Evolutionary conservation across 2,797 vertebrate genomes (phyloP).

Genomic region (Gymnodraco acuticeps): DNA sequence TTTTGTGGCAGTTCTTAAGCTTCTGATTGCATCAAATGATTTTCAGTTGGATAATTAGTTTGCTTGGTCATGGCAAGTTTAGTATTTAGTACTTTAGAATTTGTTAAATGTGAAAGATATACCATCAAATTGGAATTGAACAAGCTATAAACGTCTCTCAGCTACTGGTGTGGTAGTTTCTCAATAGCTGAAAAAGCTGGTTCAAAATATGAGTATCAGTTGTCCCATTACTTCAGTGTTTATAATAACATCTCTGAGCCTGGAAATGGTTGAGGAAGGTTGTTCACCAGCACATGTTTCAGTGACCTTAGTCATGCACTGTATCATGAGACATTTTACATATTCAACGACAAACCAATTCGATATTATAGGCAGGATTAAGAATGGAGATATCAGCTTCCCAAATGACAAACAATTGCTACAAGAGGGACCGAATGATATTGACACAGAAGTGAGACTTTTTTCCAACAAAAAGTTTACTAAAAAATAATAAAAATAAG

Average conservation of each 20-base stretch:
- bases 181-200: constrained; percentile 1
- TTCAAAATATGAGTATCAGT: neutral
- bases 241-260: neutral
- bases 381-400: too few relatives aligned
- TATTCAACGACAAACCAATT: too few relatives aligned
- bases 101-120: neutral
- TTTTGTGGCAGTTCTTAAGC: neutral
- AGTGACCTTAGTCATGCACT: too few relatives aligned
- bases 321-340: too few relatives aligned
- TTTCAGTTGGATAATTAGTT: neutral
- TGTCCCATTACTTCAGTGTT: neutral
- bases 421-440: too few relatives aligned
- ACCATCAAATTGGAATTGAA: neutral
- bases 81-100: neutral
- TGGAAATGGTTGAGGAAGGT: neutral
- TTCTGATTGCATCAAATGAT: neutral
- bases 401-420: too few relatives aligned
- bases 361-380: too few relatives aligned
- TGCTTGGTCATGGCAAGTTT: neutral
- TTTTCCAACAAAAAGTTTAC: too few relatives aligned
- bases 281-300: neutral
- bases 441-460: too few relatives aligned
- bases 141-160: neutral
- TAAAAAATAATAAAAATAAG: too few relatives aligned
- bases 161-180: constrained; percentile 1